Conservation (phyloP, 2,113 vertebrate species). For the Microcebus ravelobensis region DNA sequence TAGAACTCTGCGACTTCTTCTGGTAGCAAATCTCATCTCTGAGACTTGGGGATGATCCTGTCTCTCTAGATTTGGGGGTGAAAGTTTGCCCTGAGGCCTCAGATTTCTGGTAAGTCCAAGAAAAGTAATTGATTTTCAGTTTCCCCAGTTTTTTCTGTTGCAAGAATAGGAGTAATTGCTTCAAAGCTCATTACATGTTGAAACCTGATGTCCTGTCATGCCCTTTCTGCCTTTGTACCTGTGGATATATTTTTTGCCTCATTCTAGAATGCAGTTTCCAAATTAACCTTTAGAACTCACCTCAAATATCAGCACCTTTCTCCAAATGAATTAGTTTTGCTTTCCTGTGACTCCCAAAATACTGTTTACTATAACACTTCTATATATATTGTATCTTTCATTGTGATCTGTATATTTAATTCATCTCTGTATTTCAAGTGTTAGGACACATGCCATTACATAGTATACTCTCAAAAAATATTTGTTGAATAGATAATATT, state of each 20-base stretch:
- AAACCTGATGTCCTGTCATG: not conserved
- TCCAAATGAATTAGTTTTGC: not conserved
- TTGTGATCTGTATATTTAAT: not conserved
- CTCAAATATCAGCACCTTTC: not conserved
- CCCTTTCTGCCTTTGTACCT: not conserved
- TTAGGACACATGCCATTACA: not conserved
- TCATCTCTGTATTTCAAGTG: not conserved
- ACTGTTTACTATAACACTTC: not conserved
- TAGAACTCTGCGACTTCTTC: not conserved
- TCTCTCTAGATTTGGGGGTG: not conserved
- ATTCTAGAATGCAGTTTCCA: constrained; percentile 2
- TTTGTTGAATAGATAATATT: constrained; percentile 10
- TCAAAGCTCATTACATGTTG: not conserved
- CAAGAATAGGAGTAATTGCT: not conserved
- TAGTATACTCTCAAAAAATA: not conserved
- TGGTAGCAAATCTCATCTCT: not conserved
- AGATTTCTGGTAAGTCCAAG: not conserved
- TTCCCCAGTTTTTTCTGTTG: not conserved
- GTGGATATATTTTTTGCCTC: not conserved
- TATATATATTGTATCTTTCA: not conserved
- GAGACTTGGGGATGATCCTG: not conserved
- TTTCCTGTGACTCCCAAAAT: not conserved
- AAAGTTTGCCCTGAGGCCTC: not conserved
- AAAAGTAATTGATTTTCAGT: not conserved
- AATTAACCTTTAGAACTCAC: not conserved